phyloP scores from a whole-genome alignment of 2,113 vertebrate genomes.

The Nothoprocta perdicaria region DNA sequence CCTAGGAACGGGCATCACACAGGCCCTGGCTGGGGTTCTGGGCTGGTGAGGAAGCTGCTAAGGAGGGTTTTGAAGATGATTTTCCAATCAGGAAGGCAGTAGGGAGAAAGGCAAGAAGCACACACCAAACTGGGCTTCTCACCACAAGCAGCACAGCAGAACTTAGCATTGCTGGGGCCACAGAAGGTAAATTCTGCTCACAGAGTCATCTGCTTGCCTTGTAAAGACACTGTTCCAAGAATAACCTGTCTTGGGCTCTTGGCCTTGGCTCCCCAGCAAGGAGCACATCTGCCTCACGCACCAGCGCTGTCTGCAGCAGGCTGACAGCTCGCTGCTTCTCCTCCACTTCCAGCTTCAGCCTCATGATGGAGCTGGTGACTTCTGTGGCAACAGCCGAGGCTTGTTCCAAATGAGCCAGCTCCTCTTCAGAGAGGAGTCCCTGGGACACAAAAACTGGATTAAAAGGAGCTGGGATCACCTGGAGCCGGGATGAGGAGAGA shows the following conservation, averaged over 20 bases:
- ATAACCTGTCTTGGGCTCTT: background rate
- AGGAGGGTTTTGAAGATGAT: background rate
- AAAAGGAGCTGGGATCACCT: too few species aligned
- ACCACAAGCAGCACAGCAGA: background rate
- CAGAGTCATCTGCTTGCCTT: background rate
- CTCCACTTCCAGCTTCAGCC: conserved; percentile 89
- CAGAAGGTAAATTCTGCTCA: background rate
- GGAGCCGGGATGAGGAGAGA: background rate
- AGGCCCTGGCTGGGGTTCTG: background rate
- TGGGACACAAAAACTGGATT: background rate
- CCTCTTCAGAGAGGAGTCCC: conserved; percentile 84
- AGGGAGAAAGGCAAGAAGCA: background rate
- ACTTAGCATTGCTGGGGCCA: background rate
- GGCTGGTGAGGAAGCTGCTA: background rate
- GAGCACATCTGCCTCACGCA: conserved; percentile 14
- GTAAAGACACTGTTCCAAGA: background rate
- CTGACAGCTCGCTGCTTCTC: conserved; percentile 87
- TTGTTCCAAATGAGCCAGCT: conserved; percentile 80
- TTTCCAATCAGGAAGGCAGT: background rate
- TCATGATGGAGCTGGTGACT: conserved; percentile 83
- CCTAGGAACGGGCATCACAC: background rate
- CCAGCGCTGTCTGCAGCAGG: conserved; percentile 91
- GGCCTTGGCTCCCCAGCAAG: background rate
- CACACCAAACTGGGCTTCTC: background rate
- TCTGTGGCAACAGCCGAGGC: conserved; percentile 83